Evolutionary conservation across 2,888 invertebrate genomes (phyloP), one percentile per base, ranked within the genome.

Genomic region (Drosophila recens): DNA sequence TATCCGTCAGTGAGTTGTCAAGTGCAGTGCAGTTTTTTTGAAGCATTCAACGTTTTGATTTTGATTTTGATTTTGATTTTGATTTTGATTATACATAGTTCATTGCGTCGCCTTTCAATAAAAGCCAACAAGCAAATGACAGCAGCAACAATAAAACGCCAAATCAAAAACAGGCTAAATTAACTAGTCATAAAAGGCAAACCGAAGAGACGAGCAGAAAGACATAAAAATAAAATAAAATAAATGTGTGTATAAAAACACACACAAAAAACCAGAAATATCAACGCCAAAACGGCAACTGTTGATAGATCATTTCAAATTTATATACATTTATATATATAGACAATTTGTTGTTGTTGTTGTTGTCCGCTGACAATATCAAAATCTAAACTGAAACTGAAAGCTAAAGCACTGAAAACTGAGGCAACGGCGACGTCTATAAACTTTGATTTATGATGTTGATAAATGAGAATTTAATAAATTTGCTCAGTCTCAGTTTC

Each of bases 391-490:
- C 59, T 56, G 45, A 76, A 75, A 67, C 56, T 61, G 70, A 80
- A 81, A 78, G 42, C 75, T 65, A 70, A 79, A 72, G 49, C 49
- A 54, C 52, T 40, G 33, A 64, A 49, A 33, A 23, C 36, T 56
- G 40, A 58, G 30, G 20, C 45, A 23, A 23, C 23, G 23, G 17
- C 36, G 34, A 51, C 43, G 33, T 10, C 52, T 53, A 34, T 48
- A 45, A 67, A 56, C 46, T 75, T 85, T 86, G 86, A 86, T 86
- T 86, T 87, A 86, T 86, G 86, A 80, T 80, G 71, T 89, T 89
- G 86, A 89, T 86, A 86, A 86, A 86, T 86, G 90, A 85, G 90
- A 78, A 86, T 86, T 86, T 86, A 89, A 86, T 86, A 86, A 86
- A 89, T 87, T 82, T 84, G 80, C 85, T 70, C 73, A 80, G 43